Evolutionary conservation across 2,888 invertebrate species (phyloP), one percentile per base, ranked within the genome.

Genomic region (Alviniconcha strummeri): DNA sequence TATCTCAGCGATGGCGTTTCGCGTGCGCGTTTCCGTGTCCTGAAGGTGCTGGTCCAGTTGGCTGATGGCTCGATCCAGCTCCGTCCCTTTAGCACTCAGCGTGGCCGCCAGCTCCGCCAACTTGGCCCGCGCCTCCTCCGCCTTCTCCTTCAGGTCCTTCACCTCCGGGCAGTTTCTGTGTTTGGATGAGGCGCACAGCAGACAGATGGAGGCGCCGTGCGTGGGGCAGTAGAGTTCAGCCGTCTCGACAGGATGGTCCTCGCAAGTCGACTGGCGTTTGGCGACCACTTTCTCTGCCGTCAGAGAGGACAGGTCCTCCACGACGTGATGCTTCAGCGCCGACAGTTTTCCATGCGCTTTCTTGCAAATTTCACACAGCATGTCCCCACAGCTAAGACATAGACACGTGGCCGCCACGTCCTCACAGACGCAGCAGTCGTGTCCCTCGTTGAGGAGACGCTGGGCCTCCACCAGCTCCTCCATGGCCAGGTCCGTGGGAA

Each of bases 401-500:
- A 60, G 36, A 15, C 1, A 0, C 36, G 78, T 78, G 15, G 78
- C 78, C 19, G 17, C 64, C 17, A 55, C 60, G 9, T 60, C 78
- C n/a, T 57, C 78, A 36, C 64, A 64, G 11, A 54, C 78, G 19
- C 64, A 64, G n/a, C 78, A 78, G 8, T 17, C 19, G 64, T 36
- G 60, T 13, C 60, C 9, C 19, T 78, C 19, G n/a, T 19, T 9
- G 17, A 78, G 64, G 4, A 60, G 11, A 9, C 36, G 17, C 19
- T 67, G 19, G 55, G 54, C 54, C 11, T 71, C 81, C 57, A 78
- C 78, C 9, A 78, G 36, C 8, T 13, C 17, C 8, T n/a, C 78
- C 64, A 78, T 60, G 8, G 78, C 15, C 52, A 78, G 60, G 64
- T 78, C 57, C 13, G 78, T 78, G 60, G 78, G 78, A 5, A 78